These are phyloP conservation scores for Myxocyprinus asiaticus DNA, from an alignment of 2,113 vertebrate species.

Conservation along the genomic window DNA sequence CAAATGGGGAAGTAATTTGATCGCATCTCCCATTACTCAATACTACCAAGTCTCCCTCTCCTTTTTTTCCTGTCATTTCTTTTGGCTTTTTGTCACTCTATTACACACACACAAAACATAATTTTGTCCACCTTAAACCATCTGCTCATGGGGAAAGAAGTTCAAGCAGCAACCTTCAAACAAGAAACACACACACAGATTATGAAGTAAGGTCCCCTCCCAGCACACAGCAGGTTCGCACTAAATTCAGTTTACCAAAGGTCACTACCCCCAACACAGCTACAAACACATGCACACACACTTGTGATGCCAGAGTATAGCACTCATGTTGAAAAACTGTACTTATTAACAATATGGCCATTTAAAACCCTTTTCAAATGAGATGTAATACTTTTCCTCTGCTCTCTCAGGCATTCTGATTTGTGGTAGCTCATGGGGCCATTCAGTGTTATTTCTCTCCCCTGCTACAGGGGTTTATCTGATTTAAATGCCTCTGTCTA, in stretches of 20 bases:
- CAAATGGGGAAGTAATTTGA: no score
- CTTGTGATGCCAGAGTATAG: not conserved
- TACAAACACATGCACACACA: not conserved
- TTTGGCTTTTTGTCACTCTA: not conserved
- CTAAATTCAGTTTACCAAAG: slow-evolving; percentile 26
- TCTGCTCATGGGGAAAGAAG: slow-evolving; percentile 10
- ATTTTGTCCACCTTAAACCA: slow-evolving; percentile 19
- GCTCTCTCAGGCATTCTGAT: not conserved
- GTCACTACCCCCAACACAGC: not conserved
- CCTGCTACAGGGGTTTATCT: no score
- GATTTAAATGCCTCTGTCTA: slow-evolving; percentile 9
- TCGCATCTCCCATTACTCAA: no score
- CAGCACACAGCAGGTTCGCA: slow-evolving; percentile 19
- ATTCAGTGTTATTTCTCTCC: no score
- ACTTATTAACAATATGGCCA: not conserved
- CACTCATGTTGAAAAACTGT: not conserved
- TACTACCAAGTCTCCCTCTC: not conserved
- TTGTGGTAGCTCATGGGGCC: no score
- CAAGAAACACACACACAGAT: slow-evolving; percentile 1
- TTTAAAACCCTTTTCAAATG: slow-evolving; percentile 1
- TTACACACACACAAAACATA: not conserved
- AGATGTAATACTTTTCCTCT: not conserved
- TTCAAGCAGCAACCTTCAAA: not conserved
- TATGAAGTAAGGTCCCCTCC: not conserved
- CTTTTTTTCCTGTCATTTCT: not conserved